Base-by-base conservation (phyloP, 53 echinoderm and acorn worm species). In the Hippasteria phrygiana region DNA sequence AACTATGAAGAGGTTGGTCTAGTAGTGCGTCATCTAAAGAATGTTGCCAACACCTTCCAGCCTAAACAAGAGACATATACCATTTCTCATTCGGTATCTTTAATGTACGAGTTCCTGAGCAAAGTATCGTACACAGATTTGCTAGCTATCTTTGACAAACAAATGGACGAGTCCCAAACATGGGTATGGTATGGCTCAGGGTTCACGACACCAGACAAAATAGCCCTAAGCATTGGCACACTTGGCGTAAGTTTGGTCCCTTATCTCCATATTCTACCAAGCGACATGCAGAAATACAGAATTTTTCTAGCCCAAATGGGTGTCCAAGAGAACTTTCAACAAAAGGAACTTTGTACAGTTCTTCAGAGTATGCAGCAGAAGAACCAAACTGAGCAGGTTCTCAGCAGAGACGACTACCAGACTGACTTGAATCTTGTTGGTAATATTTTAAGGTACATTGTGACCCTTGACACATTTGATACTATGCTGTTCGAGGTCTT, bases 101-200 rank as follows among this genome's bases (percentile, higher is more conserved):
- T 5, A 9, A 73, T 90, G 11, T 90, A 90, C 36, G 4, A 41
- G 34, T 82, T 85, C 37, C 85, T 85, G 11, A 51, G 40, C 53
- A 20, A 71, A 29, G 35, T 26, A 33, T 18, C 69, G 22, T 47
- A 37, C 1, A 47, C 17, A 35, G 36, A 70, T 4, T 1, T 85
- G 9, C 17, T 6, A n/a, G 45, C 10, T 11, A 12, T 70, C 24
- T 50, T 50, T 46, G 37, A 34, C 34, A 51, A 18, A 13, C 50
- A 51, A 27, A 43, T 85, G 34, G 42, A 37, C 11, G 22, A 0
- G 18, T 14, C 20, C 0, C 33, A 62, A 8, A 20, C 67, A 2
- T 90, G 90, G 88, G 53, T 94, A 0, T 94, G 94, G 94, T 88
- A 94, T 75, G 94, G 92, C 11, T 83, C 33, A 8, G 88, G 90